A percentile compares a stretch with the other conserved stretches of the same genome.
phyloP scores from a whole-genome alignment of 1,140 invertebrate species.

The Papilio helenus region DNA sequence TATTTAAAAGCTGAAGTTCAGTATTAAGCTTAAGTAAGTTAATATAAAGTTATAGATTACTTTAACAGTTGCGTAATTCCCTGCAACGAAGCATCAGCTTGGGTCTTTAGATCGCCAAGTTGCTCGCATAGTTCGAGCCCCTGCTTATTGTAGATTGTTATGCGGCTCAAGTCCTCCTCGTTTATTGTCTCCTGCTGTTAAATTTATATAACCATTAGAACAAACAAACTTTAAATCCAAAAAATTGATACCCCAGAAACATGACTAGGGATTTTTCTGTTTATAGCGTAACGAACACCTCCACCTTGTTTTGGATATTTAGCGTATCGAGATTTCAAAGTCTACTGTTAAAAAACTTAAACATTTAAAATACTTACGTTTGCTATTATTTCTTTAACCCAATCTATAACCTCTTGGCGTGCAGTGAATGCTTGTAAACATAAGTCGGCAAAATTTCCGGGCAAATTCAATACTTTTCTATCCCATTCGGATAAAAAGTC shows the following conservation, averaged over 20 bases:
- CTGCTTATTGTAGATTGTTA: conserved; percentile 64
- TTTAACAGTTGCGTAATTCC: conserved; percentile 64
- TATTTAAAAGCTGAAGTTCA: background rate
- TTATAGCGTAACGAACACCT: background rate
- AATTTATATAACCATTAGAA: conserved; percentile 2
- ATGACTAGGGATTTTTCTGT: background rate
- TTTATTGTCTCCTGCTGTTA: conserved; percentile 51
- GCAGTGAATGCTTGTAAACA: conserved; percentile 71
- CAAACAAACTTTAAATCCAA: background rate
- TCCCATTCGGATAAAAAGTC: conserved; percentile 56
- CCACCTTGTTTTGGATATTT: background rate
- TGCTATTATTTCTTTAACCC: conserved; percentile 66
- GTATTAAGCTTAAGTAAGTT: background rate
- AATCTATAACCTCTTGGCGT: conserved; percentile 74
- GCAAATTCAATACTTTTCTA: conserved; percentile 59
- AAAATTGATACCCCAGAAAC: background rate
- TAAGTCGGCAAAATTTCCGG: conserved; percentile 66
- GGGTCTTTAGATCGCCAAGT: conserved; percentile 61
- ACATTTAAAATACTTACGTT: conserved; percentile 51
- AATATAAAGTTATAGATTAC: conserved; percentile 46
- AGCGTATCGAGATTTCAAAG: background rate
- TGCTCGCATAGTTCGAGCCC: conserved; percentile 68
- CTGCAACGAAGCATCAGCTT: conserved; percentile 61
- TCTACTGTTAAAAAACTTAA: background rate
- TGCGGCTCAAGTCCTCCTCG: conserved; percentile 56